Percentiles rank a stretch among this genome's conserved stretches.
Evolutionary conservation across 2,888 invertebrate species (phyloP).

Genomic region (Leptura quadrifasciata): DNA sequence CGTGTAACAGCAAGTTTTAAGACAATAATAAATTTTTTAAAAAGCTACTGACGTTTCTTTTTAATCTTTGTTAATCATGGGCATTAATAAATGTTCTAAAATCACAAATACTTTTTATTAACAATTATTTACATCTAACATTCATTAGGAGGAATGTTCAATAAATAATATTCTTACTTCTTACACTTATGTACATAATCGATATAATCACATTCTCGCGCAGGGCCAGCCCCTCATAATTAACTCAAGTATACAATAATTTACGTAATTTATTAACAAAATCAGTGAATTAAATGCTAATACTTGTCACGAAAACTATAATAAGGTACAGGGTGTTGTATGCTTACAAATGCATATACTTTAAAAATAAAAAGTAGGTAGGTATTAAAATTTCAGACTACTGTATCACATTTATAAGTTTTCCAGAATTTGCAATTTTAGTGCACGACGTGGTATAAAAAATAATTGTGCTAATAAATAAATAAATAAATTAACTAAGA

Average conservation of each 20-base stretch:
- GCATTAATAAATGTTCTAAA: conserved; percentile 5
- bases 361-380: conserved; percentile 44
- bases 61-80: too few relatives aligned
- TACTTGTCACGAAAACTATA: conserved; percentile 45
- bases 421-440: conserved; percentile 35
- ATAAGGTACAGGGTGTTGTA: conserved; percentile 7
- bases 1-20: too few relatives aligned
- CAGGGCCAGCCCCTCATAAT: conserved; percentile 39
- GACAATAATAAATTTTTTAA: too few relatives aligned
- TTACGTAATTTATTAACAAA: conserved; percentile 32
- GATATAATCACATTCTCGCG: conserved; percentile 37
- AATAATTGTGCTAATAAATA: conserved; percentile 45
- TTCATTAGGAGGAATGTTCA: conserved; percentile 59
- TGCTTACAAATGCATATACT: conserved; percentile 36
- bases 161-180: conserved; percentile 55
- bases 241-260: conserved; percentile 21
- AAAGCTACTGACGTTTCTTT: too few relatives aligned
- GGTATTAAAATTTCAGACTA: conserved; percentile 15
- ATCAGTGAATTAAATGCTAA: conserved; percentile 56
- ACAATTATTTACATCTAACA: conserved; percentile 48
- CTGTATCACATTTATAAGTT: not conserved
- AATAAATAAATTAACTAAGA: conserved; percentile 57
- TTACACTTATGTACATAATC: conserved; percentile 56
- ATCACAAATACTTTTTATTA: conserved; percentile 31
- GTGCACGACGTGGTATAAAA: conserved; percentile 29